Conservation (phyloP, 1,140 invertebrate genomes). For the Mizuhopecten yessoensis region DNA sequence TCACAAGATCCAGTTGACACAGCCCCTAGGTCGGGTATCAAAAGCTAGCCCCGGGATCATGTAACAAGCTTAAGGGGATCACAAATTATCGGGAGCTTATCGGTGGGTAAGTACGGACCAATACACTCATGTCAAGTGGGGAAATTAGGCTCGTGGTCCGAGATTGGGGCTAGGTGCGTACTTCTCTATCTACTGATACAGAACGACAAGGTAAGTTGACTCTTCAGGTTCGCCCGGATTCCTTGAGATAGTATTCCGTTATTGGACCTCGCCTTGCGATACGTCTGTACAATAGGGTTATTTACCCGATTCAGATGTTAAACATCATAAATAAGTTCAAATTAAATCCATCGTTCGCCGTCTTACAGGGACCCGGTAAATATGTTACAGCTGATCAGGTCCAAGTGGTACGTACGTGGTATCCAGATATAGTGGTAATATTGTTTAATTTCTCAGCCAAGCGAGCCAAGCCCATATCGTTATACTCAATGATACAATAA, state of each 20-base stretch:
- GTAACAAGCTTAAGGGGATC: too few relatives aligned
- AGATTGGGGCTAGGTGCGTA: background rate
- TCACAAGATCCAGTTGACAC: too few relatives aligned
- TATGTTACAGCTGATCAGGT: too few relatives aligned
- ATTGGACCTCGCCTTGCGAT: background rate
- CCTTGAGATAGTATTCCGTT: background rate
- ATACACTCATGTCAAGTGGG: background rate
- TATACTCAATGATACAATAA: too few relatives aligned
- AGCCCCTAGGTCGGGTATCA: background rate
- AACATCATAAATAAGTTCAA: background rate
- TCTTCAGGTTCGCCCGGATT: background rate
- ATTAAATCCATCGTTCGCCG: background rate
- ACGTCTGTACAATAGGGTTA: background rate
- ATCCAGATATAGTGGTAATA: too few relatives aligned
- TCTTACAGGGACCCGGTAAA: too few relatives aligned
- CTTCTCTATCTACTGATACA: background rate
- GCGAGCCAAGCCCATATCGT: too few relatives aligned
- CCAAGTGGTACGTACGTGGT: too few relatives aligned
- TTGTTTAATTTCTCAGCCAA: too few relatives aligned
- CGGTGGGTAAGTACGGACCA: background rate
- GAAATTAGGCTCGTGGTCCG: background rate
- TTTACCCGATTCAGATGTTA: background rate
- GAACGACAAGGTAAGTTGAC: background rate
- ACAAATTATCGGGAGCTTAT: too few relatives aligned
- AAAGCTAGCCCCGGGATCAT: too few relatives aligned